Conservation (phyloP, 2,888 invertebrate genomes). For the Polydrusus tereticollis region DNA sequence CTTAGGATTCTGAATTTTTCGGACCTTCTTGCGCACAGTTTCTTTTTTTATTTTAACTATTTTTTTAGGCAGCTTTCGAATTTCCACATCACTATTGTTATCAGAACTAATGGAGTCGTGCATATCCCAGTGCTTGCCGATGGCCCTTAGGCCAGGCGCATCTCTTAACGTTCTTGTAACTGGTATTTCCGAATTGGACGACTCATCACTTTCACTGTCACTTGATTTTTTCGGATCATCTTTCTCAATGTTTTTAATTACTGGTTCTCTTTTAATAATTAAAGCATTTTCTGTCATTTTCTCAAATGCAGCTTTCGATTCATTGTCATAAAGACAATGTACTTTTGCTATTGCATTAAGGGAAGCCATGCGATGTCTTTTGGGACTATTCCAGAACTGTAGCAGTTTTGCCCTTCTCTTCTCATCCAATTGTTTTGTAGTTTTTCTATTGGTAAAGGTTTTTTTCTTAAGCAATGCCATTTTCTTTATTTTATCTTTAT, state of each 20-base stretch:
- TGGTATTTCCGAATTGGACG: constrained; percentile 30
- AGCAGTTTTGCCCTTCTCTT: constrained; percentile 61
- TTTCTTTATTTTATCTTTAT: constrained; percentile 18
- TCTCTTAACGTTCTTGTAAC: constrained; percentile 75
- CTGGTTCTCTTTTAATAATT: constrained; percentile 42
- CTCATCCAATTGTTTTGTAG: constrained; percentile 35
- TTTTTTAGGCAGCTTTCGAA: constrained; percentile 12
- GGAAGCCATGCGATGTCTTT: constrained; percentile 88
- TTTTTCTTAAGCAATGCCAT: constrained; percentile 39
- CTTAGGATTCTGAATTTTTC: constrained; percentile 42
- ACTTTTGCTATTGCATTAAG: constrained; percentile 91
- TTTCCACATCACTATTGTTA: constrained; percentile 55
- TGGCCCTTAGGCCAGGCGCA: constrained; percentile 81
- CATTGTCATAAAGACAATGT: constrained; percentile 91
- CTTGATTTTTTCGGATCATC: background rate
- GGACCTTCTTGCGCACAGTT: constrained; percentile 45
- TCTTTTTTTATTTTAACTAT: constrained; percentile 66
- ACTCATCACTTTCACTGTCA: background rate
- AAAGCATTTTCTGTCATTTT: constrained; percentile 51
- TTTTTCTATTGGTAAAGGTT: constrained; percentile 44
- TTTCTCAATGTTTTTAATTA: background rate
- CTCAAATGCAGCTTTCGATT: constrained; percentile 70
- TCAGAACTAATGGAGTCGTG: constrained; percentile 76
- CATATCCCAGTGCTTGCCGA: constrained; percentile 89
- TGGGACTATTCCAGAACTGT: constrained; percentile 83